phyloP scores from a whole-genome alignment of 2,888 invertebrate species.

The Dexiosoma caninum region DNA sequence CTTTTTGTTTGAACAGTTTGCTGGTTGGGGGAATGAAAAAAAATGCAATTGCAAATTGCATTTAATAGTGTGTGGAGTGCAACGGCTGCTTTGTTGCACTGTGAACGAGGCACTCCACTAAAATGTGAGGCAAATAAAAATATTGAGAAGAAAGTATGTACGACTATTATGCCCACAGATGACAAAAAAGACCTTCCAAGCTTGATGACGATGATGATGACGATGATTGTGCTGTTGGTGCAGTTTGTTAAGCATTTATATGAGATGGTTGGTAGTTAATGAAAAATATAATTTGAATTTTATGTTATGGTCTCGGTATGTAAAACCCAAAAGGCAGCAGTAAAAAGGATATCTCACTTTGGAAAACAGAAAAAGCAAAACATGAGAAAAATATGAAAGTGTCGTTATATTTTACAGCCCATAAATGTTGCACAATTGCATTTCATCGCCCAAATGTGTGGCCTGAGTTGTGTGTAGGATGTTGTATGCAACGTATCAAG shows the following conservation, averaged over 20 bases:
- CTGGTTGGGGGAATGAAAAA: neutral
- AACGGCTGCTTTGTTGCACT: conserved; percentile 52
- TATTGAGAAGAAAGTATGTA: conserved; percentile 30
- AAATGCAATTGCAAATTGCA: conserved; percentile 71
- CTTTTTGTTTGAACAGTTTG: neutral
- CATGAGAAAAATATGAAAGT: conserved; percentile 23
- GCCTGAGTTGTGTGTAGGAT: conserved; percentile 34
- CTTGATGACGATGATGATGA: conserved; percentile 7
- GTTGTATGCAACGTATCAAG: conserved; percentile 40
- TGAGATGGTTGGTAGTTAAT: conserved; percentile 57
- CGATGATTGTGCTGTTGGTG: conserved; percentile 8
- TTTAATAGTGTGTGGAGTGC: conserved; percentile 61
- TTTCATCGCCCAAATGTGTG: conserved; percentile 53
- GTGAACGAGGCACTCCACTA: conserved; percentile 27
- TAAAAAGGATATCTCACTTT: neutral
- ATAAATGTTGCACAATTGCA: conserved; percentile 63
- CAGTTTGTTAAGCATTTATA: conserved; percentile 36
- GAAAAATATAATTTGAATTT: conserved; percentile 64
- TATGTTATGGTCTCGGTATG: conserved; percentile 56
- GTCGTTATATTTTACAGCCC: conserved; percentile 61
- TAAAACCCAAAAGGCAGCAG: conserved; percentile 18
- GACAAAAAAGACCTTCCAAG: conserved; percentile 39
- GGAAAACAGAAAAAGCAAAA: neutral
- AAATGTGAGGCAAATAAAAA: conserved; percentile 21
- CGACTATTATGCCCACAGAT: conserved; percentile 13